Evolutionary conservation across 2,113 vertebrate species (phyloP).

Genomic region (Mastomys natalensis): DNA sequence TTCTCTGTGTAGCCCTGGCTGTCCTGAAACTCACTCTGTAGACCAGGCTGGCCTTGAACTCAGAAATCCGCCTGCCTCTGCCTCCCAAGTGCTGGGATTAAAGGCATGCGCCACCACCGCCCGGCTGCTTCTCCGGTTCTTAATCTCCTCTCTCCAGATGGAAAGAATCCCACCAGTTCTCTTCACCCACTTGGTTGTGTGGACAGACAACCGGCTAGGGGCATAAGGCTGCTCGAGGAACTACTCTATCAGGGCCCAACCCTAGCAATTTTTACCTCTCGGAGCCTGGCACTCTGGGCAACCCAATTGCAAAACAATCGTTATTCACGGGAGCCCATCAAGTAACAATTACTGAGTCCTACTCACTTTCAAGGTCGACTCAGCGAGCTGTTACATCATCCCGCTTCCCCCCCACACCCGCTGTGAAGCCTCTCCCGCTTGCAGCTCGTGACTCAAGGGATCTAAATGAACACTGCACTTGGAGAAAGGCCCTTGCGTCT

Average conservation of each 20-base stretch:
- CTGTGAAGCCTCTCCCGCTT: constrained; percentile 47
- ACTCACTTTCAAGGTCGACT: constrained; percentile 59
- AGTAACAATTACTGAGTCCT: constrained; percentile 28
- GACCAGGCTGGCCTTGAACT: no score
- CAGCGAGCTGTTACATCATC: constrained; percentile 34
- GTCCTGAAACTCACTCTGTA: no score
- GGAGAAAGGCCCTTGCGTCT: background rate
- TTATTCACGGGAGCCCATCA: constrained; percentile 53
- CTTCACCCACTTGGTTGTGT: background rate
- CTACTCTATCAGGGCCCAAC: rapidly evolving
- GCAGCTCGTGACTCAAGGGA: constrained; percentile 57
- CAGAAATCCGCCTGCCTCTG: no score
- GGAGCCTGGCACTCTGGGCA: background rate
- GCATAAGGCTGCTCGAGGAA: background rate
- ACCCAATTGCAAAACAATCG: constrained; percentile 54
- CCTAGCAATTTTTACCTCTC: background rate
- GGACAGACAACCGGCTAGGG: no score
- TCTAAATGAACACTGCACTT: background rate
- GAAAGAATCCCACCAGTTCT: background rate
- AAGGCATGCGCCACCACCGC: no score
- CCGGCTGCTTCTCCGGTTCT: background rate
- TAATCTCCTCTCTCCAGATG: background rate
- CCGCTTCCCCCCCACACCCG: background rate
- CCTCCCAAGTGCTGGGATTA: no score
- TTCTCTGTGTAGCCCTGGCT: no score